Conservation (phyloP, 1,140 invertebrate genomes). For the Zaprionus vittiger region DNA sequence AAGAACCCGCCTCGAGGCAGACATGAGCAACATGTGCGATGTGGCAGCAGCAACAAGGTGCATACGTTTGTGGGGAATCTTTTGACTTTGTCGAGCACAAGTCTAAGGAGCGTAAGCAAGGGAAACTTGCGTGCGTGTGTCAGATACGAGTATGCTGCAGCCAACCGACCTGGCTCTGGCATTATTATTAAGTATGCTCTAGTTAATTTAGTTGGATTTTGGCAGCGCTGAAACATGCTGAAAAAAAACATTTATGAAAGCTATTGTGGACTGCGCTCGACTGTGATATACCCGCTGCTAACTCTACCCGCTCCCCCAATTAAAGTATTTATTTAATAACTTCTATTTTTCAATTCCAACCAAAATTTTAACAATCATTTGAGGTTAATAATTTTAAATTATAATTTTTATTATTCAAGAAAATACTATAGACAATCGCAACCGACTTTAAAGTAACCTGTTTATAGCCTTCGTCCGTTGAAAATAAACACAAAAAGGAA, state of each 20-base stretch:
- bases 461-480: no score
- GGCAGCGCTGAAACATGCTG: conserved; percentile 21
- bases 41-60: conserved; percentile 34
- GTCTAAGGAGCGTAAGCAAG: background rate
- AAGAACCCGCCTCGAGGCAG: conserved; percentile 29
- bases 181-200: conserved; percentile 64
- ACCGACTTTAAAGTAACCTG: no score
- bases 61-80: conserved; percentile 12
- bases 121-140: background rate
- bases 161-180: conserved; percentile 26
- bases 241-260: conserved; percentile 1
- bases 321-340: background rate
- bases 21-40: conserved; percentile 39
- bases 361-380: background rate
- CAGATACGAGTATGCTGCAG: conserved; percentile 25
- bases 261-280: background rate
- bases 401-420: no score
- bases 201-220: conserved; percentile 60
- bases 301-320: background rate
- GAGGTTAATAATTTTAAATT: background rate
- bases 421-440: no score
- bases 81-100: conserved; percentile 19
- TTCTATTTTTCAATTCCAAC: background rate
- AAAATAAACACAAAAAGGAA: no score
- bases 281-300: background rate